A percentile compares a stretch with the other conserved stretches of the same genome.
Evolutionary conservation across 2,113 vertebrate genomes (phyloP).

Genomic region (Macrotus californicus): DNA sequence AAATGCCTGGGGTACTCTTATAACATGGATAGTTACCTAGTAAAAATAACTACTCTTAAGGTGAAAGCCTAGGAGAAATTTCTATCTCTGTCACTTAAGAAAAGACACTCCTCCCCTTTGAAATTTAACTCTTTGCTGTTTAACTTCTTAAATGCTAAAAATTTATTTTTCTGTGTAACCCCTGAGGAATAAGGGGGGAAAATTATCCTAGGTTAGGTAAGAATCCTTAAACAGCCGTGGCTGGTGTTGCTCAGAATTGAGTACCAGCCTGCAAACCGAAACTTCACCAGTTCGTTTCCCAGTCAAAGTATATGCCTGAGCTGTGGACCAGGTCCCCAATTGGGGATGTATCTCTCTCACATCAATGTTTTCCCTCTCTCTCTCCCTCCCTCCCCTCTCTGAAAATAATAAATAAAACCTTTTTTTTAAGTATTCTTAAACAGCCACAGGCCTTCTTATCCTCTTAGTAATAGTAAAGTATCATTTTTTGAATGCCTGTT

Average conservation of each 20-base stretch:
- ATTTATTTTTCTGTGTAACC: background rate
- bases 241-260: too few relatives aligned
- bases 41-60: background rate
- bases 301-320: too few relatives aligned
- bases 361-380: too few relatives aligned
- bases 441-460: background rate
- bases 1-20: background rate
- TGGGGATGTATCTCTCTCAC: too few relatives aligned
- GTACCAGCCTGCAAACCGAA: too few relatives aligned
- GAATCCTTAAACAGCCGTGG: background rate
- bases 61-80: slow-evolving; percentile 11
- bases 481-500: background rate
- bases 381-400: too few relatives aligned
- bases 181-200: background rate
- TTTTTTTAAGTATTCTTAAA: background rate
- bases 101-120: background rate
- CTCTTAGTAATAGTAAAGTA: slow-evolving; percentile 13
- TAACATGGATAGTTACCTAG: background rate
- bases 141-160: background rate
- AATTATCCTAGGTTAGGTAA: background rate
- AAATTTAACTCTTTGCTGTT: background rate
- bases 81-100: background rate
- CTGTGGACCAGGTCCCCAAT: too few relatives aligned
- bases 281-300: too few relatives aligned
- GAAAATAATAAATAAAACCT: too few relatives aligned